Evolutionary conservation across 2,797 vertebrate genomes (phyloP).

Genomic region (Tenualosa ilisha): DNA sequence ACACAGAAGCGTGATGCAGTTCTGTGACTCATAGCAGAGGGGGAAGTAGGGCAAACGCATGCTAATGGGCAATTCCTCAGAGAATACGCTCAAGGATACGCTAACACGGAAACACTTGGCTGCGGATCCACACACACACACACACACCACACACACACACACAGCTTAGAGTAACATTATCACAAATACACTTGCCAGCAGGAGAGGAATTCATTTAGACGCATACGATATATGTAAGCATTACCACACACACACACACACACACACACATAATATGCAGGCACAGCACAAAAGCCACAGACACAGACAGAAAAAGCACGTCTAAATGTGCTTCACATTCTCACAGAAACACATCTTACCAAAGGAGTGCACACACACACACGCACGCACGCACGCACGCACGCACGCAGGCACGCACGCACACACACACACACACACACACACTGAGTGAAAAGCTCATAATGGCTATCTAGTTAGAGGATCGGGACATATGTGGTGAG

Average conservation of each 20-base stretch:
- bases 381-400: not conserved
- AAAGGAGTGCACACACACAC: no score
- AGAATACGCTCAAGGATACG: not conserved
- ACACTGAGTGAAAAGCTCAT: not conserved
- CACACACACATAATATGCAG: not conserved
- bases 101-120: not conserved
- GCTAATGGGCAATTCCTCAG: not conserved
- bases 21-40: not conserved
- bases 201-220: not conserved
- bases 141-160: no score
- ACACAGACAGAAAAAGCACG: no score
- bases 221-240: not conserved
- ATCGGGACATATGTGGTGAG: not conserved
- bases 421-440: not conserved
- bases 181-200: no score
- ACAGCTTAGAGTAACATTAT: no score
- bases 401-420: no score
- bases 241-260: not conserved
- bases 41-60: not conserved
- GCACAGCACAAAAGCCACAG: no score
- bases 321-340: no score
- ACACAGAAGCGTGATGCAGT: not conserved
- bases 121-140: no score
- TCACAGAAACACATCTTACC: no score
- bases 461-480: not conserved